These are phyloP conservation scores for Cryptus viduatorius DNA, from an alignment of 2,888 invertebrate genomes.

Conservation along the genomic window DNA sequence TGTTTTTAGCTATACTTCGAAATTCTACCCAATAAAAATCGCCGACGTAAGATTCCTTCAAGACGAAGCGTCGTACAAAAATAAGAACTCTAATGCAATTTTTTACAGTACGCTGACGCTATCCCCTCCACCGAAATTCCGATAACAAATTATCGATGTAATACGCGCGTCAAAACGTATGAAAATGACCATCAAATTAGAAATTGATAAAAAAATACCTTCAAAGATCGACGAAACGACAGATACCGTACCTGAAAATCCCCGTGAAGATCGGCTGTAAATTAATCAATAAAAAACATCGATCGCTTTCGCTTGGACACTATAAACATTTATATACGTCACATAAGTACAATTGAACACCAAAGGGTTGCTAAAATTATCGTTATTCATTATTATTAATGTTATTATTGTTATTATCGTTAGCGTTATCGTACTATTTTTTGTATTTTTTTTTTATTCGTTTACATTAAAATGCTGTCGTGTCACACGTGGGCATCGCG, in stretches of 20 bases:
- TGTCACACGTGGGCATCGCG: slow-evolving; percentile 54
- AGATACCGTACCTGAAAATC: neutral
- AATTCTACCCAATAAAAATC: too few species aligned
- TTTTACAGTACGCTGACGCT: too few species aligned
- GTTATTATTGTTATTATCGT: slow-evolving; percentile 75
- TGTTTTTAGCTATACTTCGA: too few species aligned
- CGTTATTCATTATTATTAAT: slow-evolving; percentile 74
- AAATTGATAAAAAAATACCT: too few species aligned
- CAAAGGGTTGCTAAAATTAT: slow-evolving; percentile 82
- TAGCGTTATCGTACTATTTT: slow-evolving; percentile 69
- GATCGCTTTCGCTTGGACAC: slow-evolving; percentile 73
- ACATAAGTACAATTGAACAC: slow-evolving; percentile 85
- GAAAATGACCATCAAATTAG: too few species aligned
- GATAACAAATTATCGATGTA: too few species aligned
- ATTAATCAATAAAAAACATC: slow-evolving; percentile 39
- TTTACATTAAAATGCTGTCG: slow-evolving; percentile 55
- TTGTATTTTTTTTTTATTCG: slow-evolving; percentile 43
- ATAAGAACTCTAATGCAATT: too few species aligned
- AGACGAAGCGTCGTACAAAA: too few species aligned
- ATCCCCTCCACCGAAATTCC: too few species aligned
- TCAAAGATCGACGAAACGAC: neutral
- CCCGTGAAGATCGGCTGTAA: neutral
- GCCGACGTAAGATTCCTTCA: too few species aligned
- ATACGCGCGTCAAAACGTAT: too few species aligned
- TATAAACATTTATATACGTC: slow-evolving; percentile 84